Conservation (phyloP, 2,888 invertebrate genomes). For the Melanostoma mellinum region DNA sequence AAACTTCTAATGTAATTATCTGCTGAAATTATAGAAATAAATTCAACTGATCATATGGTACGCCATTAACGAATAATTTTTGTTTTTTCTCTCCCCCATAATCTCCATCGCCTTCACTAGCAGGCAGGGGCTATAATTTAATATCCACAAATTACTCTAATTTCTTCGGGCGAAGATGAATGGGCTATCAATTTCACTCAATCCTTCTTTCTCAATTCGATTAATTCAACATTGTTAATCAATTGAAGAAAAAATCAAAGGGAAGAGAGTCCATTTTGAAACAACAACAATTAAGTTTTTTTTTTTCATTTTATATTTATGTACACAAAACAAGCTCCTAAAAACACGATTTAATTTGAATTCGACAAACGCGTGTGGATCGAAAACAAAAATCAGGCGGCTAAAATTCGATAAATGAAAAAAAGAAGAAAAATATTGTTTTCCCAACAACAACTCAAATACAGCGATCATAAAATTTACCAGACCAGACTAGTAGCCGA, state of each 20-base stretch:
- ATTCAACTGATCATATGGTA: too few relatives aligned
- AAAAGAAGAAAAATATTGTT: slow-evolving; percentile 32
- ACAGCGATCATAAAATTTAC: slow-evolving; percentile 54
- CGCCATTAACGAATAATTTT: too few relatives aligned
- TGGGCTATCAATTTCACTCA: slow-evolving; percentile 61
- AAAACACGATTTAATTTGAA: slow-evolving; percentile 66
- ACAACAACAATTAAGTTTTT: slow-evolving; percentile 27
- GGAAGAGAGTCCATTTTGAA: slow-evolving; percentile 31
- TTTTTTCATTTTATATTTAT: slow-evolving; percentile 60
- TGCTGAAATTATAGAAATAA: too few relatives aligned
- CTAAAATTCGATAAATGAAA: slow-evolving; percentile 3
- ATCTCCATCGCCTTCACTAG: too few relatives aligned
- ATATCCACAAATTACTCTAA: slow-evolving; percentile 64
- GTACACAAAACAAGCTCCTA: slow-evolving; percentile 63
- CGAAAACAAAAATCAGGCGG: slow-evolving; percentile 42
- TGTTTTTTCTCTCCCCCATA: too few relatives aligned
- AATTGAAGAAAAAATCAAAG: slow-evolving; percentile 72
- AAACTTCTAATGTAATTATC: too few relatives aligned
- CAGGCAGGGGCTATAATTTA: slow-evolving; percentile 42
- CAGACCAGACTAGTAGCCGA: slow-evolving; percentile 3
- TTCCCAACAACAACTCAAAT: slow-evolving; percentile 43
- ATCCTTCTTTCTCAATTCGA: slow-evolving; percentile 28
- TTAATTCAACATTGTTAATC: slow-evolving; percentile 67
- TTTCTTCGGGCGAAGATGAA: slow-evolving; percentile 60
- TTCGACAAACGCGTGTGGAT: slow-evolving; percentile 49